phyloP scores from a whole-genome alignment of 2,888 invertebrate genomes.

The Noctua pronuba region DNA sequence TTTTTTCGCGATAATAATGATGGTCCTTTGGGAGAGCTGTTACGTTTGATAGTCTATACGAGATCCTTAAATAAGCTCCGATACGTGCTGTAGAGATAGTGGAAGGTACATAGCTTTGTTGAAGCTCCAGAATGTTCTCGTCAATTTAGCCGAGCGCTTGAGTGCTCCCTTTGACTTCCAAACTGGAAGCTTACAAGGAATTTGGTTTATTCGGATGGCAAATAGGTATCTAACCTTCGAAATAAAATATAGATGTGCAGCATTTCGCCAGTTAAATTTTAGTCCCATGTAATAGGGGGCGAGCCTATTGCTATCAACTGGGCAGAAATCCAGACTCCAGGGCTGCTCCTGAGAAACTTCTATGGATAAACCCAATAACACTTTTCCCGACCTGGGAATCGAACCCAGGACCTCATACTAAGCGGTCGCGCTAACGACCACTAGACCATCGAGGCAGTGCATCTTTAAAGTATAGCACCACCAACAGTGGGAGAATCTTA shows the following conservation, averaged over 20 bases:
- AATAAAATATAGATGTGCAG: neutral
- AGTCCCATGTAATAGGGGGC: no score
- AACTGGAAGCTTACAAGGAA: conserved; percentile 5
- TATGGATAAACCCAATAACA: no score
- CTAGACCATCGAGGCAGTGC: no score
- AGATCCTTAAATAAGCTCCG: neutral
- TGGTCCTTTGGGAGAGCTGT: neutral
- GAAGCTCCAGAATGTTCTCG: conserved; percentile 11
- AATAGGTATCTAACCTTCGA: neutral
- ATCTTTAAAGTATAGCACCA: no score
- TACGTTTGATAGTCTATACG: neutral
- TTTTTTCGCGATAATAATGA: neutral
- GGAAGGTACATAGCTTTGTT: conserved; percentile 2
- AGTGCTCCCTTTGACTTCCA: conserved; percentile 30
- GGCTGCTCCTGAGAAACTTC: no score
- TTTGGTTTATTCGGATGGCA: conserved; percentile 14
- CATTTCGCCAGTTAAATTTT: neutral
- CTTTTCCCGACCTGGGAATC: no score
- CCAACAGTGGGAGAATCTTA: neutral
- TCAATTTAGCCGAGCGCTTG: conserved; percentile 18
- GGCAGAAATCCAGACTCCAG: no score
- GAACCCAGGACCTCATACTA: no score
- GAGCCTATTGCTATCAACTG: no score
- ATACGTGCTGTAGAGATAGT: neutral
- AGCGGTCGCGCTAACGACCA: no score